Conservation (phyloP, 2,888 invertebrate genomes). For the Pyrrhia umbra region DNA sequence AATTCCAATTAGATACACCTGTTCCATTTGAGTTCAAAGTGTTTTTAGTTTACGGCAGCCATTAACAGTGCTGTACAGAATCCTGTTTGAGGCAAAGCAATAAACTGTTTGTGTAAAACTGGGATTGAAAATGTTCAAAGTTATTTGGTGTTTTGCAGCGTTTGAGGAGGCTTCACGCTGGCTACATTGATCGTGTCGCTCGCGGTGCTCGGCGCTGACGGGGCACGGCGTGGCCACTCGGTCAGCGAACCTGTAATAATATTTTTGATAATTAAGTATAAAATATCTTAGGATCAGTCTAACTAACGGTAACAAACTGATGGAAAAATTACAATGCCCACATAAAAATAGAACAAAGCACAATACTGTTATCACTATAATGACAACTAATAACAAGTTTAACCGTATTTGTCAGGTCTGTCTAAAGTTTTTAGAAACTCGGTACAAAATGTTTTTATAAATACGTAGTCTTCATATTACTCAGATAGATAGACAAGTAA, state of each 20-base stretch:
- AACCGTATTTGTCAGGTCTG: too few species aligned
- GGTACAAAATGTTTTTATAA: too few species aligned
- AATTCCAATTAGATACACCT: not conserved
- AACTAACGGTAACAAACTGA: too few species aligned
- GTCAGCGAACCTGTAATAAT: not conserved
- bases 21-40: slow-evolving; percentile 8
- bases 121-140: slow-evolving; percentile 41
- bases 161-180: slow-evolving; percentile 48
- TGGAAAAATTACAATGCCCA: too few species aligned
- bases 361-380: too few species aligned
- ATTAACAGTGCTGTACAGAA: slow-evolving; percentile 2
- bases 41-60: slow-evolving; percentile 1
- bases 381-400: too few species aligned
- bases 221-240: slow-evolving; percentile 8
- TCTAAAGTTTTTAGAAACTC: too few species aligned
- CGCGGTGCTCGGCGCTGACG: slow-evolving; percentile 33
- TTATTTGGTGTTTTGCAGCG: slow-evolving; percentile 52
- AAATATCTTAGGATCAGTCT: too few species aligned
- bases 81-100: slow-evolving; percentile 9
- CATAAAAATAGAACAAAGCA: too few species aligned
- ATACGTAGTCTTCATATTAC: too few species aligned
- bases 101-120: slow-evolving; percentile 37
- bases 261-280: not conserved
- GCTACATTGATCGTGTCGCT: slow-evolving; percentile 58
- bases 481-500: too few species aligned